phyloP scores from a whole-genome alignment of 2,113 vertebrate genomes.

The chimpanzee (Pan troglodytes) region NHGRI_mPanTro3-v2.1_pri NC_072410.2:44246001-44246500 shows the following conservation, averaged over 20 bases:
- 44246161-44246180: conserved; percentile 35
- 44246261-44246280: conserved; percentile 45
- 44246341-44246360: background rate
- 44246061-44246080: background rate
- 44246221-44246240: conserved; percentile 81
- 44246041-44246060: background rate
- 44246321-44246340: background rate
- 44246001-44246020: background rate
- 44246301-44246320: conserved; percentile 65
- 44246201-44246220: conserved; percentile 82
- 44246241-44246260: conserved; percentile 77
- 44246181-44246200: conserved; percentile 67
- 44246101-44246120: background rate
- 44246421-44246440: too few relatives aligned
- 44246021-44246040: background rate
- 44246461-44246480: too few relatives aligned
- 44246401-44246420: too few relatives aligned
- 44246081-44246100: background rate
- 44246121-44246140: conserved; percentile 37
- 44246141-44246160: conserved; percentile 43
- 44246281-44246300: conserved; percentile 61
- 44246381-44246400: too few relatives aligned
- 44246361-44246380: too few relatives aligned
- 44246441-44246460: too few relatives aligned
- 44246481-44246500: background rate